Conservation (phyloP, 2,888 invertebrate species). For the Ochropleura plecta region DNA sequence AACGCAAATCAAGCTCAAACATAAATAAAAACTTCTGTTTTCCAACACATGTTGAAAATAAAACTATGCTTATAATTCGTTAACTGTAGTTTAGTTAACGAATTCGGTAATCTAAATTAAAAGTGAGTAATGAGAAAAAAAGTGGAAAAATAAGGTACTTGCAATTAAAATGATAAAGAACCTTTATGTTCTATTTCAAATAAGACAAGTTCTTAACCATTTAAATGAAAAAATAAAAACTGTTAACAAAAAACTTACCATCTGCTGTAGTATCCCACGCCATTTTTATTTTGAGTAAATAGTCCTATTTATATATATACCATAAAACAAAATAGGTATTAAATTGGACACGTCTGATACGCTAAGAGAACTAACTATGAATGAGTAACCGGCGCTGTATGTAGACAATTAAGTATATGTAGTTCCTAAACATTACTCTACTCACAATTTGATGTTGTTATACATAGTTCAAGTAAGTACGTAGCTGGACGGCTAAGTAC, state of each 20-base stretch:
- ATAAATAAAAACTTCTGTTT: background rate
- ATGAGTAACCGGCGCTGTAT: background rate
- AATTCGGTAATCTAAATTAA: no score
- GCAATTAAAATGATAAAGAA: no score
- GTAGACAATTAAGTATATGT: background rate
- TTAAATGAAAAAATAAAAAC: background rate
- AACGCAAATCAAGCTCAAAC: background rate
- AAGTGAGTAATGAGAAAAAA: no score
- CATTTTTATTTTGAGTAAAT: slow-evolving; percentile 15
- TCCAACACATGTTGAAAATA: background rate
- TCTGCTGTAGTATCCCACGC: slow-evolving; percentile 14
- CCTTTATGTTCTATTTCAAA: no score
- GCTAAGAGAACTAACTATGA: background rate
- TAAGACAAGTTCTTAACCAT: background rate
- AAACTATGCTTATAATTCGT: background rate
- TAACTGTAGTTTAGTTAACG: background rate
- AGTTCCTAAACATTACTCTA: background rate
- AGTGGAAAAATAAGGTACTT: no score
- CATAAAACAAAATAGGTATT: background rate
- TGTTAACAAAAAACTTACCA: slow-evolving; percentile 6
- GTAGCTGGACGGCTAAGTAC: no score
- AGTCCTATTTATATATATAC: no score
- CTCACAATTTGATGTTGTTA: no score
- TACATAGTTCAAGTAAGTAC: no score
- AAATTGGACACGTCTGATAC: background rate